Conservation (phyloP, 2,888 invertebrate genomes). For the Dione juno region DNA sequence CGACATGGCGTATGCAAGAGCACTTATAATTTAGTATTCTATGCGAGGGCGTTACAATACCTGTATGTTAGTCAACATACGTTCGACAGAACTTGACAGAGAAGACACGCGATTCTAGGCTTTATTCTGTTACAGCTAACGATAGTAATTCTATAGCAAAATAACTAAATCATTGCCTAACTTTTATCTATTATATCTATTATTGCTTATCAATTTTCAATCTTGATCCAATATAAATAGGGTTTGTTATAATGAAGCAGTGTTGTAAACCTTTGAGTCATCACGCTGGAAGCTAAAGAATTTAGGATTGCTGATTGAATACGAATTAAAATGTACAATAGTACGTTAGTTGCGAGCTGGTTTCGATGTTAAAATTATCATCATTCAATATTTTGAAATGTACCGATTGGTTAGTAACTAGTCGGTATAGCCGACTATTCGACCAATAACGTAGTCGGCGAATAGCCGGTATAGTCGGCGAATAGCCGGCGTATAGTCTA, state of each 20-base stretch:
- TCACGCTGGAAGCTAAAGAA: conserved; percentile 45
- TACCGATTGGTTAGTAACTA: too few species aligned
- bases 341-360: conserved; percentile 8
- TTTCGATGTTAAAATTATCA: neutral
- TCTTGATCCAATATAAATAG: conserved; percentile 11
- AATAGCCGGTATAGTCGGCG: too few species aligned
- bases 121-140: conserved; percentile 27
- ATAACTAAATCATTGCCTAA: conserved; percentile 35
- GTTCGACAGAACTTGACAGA: conserved; percentile 25
- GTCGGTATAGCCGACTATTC: too few species aligned
- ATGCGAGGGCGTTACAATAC: conserved; percentile 47
- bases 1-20: conserved; percentile 35
- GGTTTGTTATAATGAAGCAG: conserved; percentile 18
- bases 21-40: conserved; percentile 43
- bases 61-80: conserved; percentile 41
- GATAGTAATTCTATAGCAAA: conserved; percentile 36
- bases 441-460: too few species aligned
- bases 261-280: conserved; percentile 44
- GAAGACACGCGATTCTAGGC: conserved; percentile 29
- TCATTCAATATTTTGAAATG: neutral
- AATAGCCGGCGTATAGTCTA: too few species aligned
- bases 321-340: conserved; percentile 42
- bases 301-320: conserved; percentile 48
- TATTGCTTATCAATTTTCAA: conserved; percentile 31
- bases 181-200: conserved; percentile 37